Base-by-base conservation (phyloP, 2,888 invertebrate genomes). In the Pandemis corylana region DNA sequence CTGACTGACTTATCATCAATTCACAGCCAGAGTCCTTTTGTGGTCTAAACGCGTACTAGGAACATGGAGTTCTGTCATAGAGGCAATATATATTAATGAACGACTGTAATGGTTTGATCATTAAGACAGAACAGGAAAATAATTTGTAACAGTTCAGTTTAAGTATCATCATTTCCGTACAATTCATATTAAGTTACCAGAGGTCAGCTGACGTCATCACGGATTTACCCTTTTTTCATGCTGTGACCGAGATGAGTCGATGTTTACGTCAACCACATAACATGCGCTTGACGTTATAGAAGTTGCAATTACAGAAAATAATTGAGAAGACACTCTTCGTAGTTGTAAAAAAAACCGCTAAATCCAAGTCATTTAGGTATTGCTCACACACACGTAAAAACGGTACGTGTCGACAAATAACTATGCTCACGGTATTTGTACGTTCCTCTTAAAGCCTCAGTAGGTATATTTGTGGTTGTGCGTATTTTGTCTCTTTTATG, bases 181-280 rank as follows among this genome's bases (percentile, higher is more conserved):
- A 59, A 28, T 28, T 59, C 28, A 59, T 59, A 28, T 59, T 59
- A 28, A 20, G 28, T 20, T 56, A 59, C 12, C 59, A 59, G 28
- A 59, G 28, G 59, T 59, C 28, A 59, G 5, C 28, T 59, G 59
- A 59, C 59, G 28, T 59, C 28, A 59, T 59, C 6, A 5, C 59
- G 59, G 59, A 28, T 59, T 59, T 59, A 59, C 12, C 59, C 28
- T 59, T 59, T 59, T 59, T 59, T 59, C 59, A 59, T 12, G 10
- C 28, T 7, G 56, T 20, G 59, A 28, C 20, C 59, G 59, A 59
- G 59, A 59, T 59, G 59, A 59, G 28, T 59, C 59, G 5, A 20
- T 20, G 59, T 59, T 59, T 59, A 12, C 59, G 59, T 59, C 59
- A 59, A 59, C 59, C 59, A 28, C 28, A 12, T 59, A 12, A 28